Evolutionary conservation across 2,888 invertebrate genomes (phyloP).

Genomic region (Boloria euphrosyne): DNA sequence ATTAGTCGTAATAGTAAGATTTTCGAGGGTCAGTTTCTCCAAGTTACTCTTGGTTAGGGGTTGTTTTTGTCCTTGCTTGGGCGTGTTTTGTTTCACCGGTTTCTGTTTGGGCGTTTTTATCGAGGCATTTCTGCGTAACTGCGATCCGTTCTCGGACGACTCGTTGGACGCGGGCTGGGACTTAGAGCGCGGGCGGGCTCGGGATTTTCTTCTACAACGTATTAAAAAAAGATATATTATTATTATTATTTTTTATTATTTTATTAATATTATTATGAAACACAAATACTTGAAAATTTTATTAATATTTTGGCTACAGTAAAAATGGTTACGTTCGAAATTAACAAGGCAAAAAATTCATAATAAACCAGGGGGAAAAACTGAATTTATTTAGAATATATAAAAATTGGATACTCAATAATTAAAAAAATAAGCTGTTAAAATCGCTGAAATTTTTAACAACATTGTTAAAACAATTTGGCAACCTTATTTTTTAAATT

Average conservation of each 20-base stretch:
- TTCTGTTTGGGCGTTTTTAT: slow-evolving; percentile 55
- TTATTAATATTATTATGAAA: neutral
- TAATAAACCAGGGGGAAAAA: no score
- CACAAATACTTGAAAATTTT: no score
- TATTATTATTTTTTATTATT: no score
- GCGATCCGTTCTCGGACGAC: slow-evolving; percentile 56
- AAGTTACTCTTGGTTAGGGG: slow-evolving; percentile 39
- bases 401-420: no score
- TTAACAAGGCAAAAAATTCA: no score
- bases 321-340: no score
- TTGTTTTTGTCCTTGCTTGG: slow-evolving; percentile 41
- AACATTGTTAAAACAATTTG: no score
- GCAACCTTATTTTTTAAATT: no score
- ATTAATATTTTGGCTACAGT: no score
- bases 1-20: slow-evolving; percentile 65
- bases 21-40: slow-evolving; percentile 60
- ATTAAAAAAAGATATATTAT: slow-evolving; percentile 4
- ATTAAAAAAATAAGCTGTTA: no score
- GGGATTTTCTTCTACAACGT: slow-evolving; percentile 50
- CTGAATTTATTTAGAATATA: no score
- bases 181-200: slow-evolving; percentile 64
- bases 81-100: slow-evolving; percentile 41
- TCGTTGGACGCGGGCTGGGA: slow-evolving; percentile 70
- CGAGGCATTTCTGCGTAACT: slow-evolving; percentile 62
- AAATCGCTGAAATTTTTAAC: no score